Evolutionary conservation across 2,113 vertebrate species (phyloP).

Genomic region (Hirundichthys speculiger): DNA sequence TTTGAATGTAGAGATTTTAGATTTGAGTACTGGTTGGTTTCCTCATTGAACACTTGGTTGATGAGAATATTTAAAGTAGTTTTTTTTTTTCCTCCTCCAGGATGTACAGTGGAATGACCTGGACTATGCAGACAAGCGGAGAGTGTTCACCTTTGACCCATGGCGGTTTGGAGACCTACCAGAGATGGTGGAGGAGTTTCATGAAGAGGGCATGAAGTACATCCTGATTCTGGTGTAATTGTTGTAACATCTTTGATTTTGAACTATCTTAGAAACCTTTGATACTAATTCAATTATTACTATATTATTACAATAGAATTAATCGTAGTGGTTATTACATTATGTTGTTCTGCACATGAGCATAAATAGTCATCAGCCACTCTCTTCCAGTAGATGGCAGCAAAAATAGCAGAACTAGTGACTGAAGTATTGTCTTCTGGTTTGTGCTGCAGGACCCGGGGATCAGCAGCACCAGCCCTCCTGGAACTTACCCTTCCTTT

Average conservation of each 20-base stretch:
- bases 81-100: conserved; percentile 62
- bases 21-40: too few relatives aligned
- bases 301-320: not conserved
- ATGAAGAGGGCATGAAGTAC: conserved; percentile 86
- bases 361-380: not conserved
- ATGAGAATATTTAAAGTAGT: not conserved
- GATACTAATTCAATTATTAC: not conserved
- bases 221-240: conserved; percentile 88
- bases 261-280: not conserved
- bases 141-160: conserved; percentile 92
- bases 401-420: conserved; percentile 4
- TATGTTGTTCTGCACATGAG: not conserved
- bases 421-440: not conserved
- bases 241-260: conserved; percentile 21
- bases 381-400: conserved; percentile 59
- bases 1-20: too few relatives aligned
- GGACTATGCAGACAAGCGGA: conserved; percentile 86
- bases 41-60: not conserved
- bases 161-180: conserved; percentile 85
- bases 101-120: conserved; percentile 97
- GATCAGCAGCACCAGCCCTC: conserved; percentile 86
- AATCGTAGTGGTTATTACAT: not conserved
- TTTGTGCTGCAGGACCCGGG: conserved; percentile 85
- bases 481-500: conserved; percentile 87
- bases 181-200: conserved; percentile 87